A percentile compares a stretch with the other conserved stretches of the same genome.
These are phyloP conservation scores for Deroptyus accipitrinus DNA, from an alignment of 2,113 vertebrate genomes.

Conservation along the genomic window DNA sequence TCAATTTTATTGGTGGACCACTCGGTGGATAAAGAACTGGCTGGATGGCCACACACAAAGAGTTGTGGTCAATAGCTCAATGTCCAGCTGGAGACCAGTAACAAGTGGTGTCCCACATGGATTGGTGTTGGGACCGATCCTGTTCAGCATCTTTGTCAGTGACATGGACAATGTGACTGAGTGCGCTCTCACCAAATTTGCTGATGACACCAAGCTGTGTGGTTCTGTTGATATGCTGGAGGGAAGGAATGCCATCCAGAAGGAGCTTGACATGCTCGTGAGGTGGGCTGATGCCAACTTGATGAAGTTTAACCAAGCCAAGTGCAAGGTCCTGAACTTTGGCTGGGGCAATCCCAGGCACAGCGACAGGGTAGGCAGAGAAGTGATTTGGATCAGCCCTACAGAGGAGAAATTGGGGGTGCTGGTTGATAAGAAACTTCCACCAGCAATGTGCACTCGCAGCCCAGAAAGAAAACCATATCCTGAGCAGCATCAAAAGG, in stretches of 20 bases:
- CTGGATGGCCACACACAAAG: not conserved
- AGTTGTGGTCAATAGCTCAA: too few species aligned
- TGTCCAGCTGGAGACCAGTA: too few species aligned
- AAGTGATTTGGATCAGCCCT: not conserved
- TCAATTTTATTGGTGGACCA: not conserved
- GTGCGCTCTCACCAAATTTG: not conserved
- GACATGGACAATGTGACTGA: not conserved
- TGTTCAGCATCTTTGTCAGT: too few species aligned
- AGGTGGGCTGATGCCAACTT: not conserved
- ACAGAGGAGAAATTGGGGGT: not conserved
- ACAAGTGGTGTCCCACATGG: too few species aligned
- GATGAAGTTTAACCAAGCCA: not conserved
- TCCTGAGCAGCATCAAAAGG: not conserved
- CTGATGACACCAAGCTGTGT: too few species aligned
- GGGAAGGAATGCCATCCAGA: not conserved
- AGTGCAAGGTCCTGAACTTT: not conserved
- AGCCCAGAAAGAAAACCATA: not conserved
- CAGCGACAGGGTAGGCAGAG: not conserved
- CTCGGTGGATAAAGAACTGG: not conserved
- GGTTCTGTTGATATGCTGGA: accelerated
- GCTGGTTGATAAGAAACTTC: not conserved
- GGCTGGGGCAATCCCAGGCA: not conserved
- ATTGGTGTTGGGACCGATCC: too few species aligned
- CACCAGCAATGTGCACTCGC: not conserved
- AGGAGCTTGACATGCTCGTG: not conserved